Evolutionary conservation across 1,140 invertebrate genomes (phyloP).

Genomic region (Hyles euphorbiae): DNA sequence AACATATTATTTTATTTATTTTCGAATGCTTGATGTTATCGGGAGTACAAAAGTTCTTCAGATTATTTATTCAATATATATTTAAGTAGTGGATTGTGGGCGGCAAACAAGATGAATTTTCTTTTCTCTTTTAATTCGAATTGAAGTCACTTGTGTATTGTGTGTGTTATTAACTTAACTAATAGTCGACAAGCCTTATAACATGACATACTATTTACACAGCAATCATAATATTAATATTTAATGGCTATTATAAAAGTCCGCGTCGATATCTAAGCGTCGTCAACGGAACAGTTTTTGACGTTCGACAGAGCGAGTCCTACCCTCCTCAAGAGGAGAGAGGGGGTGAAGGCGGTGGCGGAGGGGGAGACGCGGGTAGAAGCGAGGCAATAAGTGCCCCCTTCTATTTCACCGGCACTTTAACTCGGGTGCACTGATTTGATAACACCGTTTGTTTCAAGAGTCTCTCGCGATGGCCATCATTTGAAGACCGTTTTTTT

Average conservation of each 20-base stretch:
- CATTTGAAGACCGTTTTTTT: constrained; percentile 43
- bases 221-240: no score
- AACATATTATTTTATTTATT: no score
- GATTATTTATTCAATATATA: no score
- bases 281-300: constrained; percentile 4
- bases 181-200: no score
- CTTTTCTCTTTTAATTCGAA: no score
- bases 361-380: constrained; percentile 19
- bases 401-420: constrained; percentile 67
- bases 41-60: no score
- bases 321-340: constrained; percentile 9
- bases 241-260: neutral
- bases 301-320: constrained; percentile 2
- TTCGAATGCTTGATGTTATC: no score
- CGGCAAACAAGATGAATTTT: no score
- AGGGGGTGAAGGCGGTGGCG: constrained; percentile 18
- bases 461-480: constrained; percentile 43
- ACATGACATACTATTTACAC: no score
- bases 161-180: no score
- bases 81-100: no score
- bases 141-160: no score
- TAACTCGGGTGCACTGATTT: constrained; percentile 69
- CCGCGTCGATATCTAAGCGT: neutral
- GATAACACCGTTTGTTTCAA: constrained; percentile 70
- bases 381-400: constrained; percentile 60